Percentiles rank a stretch among this genome's conserved stretches.
Evolutionary conservation across 2,797 vertebrate species (phyloP).

Genomic region (Sarcophilus harrisii): DNA sequence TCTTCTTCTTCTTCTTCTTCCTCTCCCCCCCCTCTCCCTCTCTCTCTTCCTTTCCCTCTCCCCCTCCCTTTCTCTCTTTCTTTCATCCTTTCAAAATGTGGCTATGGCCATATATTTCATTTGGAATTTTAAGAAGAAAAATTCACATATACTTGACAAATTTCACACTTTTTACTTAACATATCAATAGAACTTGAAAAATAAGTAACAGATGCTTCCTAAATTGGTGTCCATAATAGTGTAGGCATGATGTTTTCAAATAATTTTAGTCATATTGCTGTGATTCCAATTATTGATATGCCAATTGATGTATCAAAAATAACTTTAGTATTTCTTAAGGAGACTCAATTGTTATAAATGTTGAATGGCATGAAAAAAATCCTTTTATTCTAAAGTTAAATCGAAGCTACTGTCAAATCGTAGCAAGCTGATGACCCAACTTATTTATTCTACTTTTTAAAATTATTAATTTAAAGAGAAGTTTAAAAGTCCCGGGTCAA

Average conservation of each 20-base stretch:
- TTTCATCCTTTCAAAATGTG: not conserved
- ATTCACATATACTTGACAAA: not conserved
- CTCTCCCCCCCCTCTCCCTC: no score
- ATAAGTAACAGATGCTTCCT: not conserved
- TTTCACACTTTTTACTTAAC: not conserved
- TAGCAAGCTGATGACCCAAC: not conserved
- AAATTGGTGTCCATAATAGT: not conserved
- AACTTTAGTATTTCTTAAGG: not conserved
- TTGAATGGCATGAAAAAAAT: not conserved
- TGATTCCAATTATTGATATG: not conserved
- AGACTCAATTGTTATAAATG: not conserved
- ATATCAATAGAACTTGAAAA: not conserved
- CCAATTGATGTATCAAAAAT: not conserved
- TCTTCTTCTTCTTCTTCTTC: no score
- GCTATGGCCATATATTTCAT: not conserved
- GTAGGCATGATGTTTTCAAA: not conserved
- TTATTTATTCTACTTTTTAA: not conserved
- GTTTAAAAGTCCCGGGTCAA: not conserved
- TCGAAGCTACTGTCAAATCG: not conserved
- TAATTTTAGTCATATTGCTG: rapidly evolving
- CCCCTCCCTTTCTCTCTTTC: no score
- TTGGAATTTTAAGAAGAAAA: not conserved
- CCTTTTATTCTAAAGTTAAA: not conserved
- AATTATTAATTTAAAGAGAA: not conserved
- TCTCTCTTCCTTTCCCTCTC: not conserved